Evolutionary conservation across 2,888 invertebrate genomes (phyloP).

Genomic region (Hirtodrosophila duncani): DNA sequence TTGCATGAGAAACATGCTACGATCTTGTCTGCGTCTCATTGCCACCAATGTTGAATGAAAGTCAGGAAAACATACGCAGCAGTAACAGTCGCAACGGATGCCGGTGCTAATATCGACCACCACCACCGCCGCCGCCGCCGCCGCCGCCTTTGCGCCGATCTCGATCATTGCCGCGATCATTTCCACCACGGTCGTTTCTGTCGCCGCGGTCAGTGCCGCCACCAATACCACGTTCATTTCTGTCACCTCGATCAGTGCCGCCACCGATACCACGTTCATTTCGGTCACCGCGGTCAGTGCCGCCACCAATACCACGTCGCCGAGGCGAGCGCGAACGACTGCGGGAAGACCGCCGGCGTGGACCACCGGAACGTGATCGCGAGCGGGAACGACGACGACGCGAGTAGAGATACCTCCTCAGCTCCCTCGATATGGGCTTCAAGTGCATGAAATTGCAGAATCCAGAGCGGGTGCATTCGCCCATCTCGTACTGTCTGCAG

Average conservation of each 20-base stretch:
- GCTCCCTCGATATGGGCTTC: constrained; percentile 97
- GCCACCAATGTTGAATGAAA: constrained; percentile 27
- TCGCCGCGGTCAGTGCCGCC: constrained; percentile 28
- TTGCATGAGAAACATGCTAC: constrained; percentile 35
- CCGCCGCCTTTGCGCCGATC: constrained; percentile 62
- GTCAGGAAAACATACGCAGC: no score
- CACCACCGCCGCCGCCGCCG: constrained; percentile 26
- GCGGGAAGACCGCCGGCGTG: constrained; percentile 77
- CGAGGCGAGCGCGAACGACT: constrained; percentile 71
- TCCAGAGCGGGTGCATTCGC: constrained; percentile 98
- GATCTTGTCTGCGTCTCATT: constrained; percentile 36
- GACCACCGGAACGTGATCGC: constrained; percentile 70
- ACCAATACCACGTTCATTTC: constrained; percentile 48
- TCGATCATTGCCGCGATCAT: constrained; percentile 28
- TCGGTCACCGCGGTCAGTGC: constrained; percentile 52
- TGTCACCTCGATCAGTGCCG: constrained; percentile 56
- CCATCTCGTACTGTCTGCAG: constrained; percentile 99
- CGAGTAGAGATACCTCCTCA: constrained; percentile 90
- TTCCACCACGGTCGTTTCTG: constrained; percentile 21
- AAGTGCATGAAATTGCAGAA: constrained; percentile 99
- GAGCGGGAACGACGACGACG: constrained; percentile 81
- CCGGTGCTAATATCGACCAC: constrained; percentile 56
- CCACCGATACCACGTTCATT: constrained; percentile 48
- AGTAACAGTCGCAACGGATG: no score
- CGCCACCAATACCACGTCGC: constrained; percentile 53